Conservation (phyloP, 2,797 vertebrate genomes). For the Anguilla obscura region DNA sequence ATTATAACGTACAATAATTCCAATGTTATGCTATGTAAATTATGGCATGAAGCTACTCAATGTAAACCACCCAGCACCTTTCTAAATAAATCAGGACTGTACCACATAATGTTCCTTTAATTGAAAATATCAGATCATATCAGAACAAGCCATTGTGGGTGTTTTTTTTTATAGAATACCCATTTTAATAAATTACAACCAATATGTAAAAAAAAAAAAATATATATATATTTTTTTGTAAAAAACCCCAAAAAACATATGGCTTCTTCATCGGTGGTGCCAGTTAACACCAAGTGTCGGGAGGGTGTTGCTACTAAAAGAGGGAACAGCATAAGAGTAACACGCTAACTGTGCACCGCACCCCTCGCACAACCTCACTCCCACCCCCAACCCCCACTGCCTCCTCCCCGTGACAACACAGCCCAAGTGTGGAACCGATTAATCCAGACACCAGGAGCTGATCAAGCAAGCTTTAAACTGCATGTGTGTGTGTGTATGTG, state of each 20-base stretch:
- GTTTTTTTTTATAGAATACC: neutral
- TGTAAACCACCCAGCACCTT: neutral
- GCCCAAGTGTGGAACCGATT: conserved; percentile 20
- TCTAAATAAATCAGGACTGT: neutral
- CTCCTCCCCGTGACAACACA: conserved; percentile 7
- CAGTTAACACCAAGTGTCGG: conserved; percentile 23
- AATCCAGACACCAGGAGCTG: neutral
- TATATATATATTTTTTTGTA: neutral
- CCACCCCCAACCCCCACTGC: neutral
- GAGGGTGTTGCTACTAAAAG: conserved; percentile 20
- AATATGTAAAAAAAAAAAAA: neutral
- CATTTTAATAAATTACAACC: neutral
- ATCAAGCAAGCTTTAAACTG: conserved; percentile 3
- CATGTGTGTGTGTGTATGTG: neutral
- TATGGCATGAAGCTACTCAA: neutral
- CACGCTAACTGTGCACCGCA: neutral
- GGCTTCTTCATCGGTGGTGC: conserved; percentile 23
- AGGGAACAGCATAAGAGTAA: neutral
- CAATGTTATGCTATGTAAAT: neutral
- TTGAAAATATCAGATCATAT: neutral
- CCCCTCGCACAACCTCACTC: neutral
- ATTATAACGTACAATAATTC: neutral
- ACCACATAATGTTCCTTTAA: neutral
- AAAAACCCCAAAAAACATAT: neutral
- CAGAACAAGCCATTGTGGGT: neutral